Evolutionary conservation across 2,113 vertebrate genomes (phyloP), one percentile per base, ranked within the genome.

Genomic region (Mandrillus leucophaeus): DNA sequence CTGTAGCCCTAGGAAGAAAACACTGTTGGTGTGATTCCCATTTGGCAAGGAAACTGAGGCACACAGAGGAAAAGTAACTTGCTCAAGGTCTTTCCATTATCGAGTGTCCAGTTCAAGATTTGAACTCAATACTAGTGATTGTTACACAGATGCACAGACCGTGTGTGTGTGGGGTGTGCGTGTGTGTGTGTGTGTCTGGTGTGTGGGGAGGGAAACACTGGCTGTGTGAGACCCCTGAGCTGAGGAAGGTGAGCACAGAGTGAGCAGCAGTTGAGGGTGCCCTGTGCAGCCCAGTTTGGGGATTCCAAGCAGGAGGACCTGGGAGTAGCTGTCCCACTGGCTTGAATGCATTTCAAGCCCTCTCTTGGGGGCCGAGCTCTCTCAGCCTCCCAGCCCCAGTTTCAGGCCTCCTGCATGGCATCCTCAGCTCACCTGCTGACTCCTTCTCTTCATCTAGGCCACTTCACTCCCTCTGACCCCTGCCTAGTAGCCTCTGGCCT

Each of bases 401-500:
- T 73, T 27, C n/a, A 43, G 22, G 68, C 50, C 38, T 88, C 55
- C 23, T 66, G 59, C 8, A 32, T 52, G 87, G 57, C 18, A n/a
- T 9, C 32, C 55, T 64, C 45, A 57, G 35, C 45, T 66, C 45
- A 95, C 81, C 93, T 93, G 64, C 17, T 27, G 10, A 32, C n/a
- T 82, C 78, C 25, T 38, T 59, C 18, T 96, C 61, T 82, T 35
- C 79, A 55, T 78, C 52, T 8, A 16, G 32, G 17, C 38, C 20
- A 8, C 12, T 52, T 57, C 35, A 35, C 48, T 93, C 35, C 61
- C 43, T 66, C 30, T 5, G 35, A 55, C 17, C 43, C 23, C 70
- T 22, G 55, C 61, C 79, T 72, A 45, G 78, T n/a, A 78, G 84
- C 88, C 91, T 84, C 35, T 59, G 84, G 83, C 76, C 95, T 72